Evolutionary conservation across 2,888 invertebrate genomes (phyloP).

Genomic region (Meteorus colon): DNA sequence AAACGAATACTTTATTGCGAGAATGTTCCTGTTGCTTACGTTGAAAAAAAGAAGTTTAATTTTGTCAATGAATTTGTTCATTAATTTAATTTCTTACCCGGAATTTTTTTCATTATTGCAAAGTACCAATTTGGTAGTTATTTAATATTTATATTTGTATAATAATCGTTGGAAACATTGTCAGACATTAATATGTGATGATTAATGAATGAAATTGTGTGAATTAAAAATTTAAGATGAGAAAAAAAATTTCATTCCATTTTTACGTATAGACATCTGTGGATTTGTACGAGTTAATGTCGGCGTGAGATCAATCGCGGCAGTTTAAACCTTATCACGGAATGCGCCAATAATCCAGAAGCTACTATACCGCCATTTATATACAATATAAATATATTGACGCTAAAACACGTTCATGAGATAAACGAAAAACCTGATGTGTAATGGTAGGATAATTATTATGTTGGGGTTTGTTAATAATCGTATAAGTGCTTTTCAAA

Average conservation of each 20-base stretch:
- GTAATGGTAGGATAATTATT: background rate
- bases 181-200: background rate
- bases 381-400: conserved; percentile 11
- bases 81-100: background rate
- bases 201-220: background rate
- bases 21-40: no score
- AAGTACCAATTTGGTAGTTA: background rate
- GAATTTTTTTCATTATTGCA: background rate
- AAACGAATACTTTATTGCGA: no score
- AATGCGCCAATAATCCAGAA: conserved; percentile 21
- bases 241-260: background rate
- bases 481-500: conserved; percentile 3
- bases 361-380: conserved; percentile 5
- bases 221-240: background rate
- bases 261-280: background rate
- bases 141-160: background rate
- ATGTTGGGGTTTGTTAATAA: conserved; percentile 5
- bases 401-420: conserved; percentile 1
- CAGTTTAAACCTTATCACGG: background rate
- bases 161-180: background rate
- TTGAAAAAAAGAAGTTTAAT: no score
- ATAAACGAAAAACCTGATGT: conserved; percentile 4
- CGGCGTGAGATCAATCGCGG: conserved; percentile 22
- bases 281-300: background rate
- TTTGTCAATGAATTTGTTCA: background rate